Base-by-base conservation (phyloP, 2,888 invertebrate genomes). In the Luffia ferchaultella region DNA sequence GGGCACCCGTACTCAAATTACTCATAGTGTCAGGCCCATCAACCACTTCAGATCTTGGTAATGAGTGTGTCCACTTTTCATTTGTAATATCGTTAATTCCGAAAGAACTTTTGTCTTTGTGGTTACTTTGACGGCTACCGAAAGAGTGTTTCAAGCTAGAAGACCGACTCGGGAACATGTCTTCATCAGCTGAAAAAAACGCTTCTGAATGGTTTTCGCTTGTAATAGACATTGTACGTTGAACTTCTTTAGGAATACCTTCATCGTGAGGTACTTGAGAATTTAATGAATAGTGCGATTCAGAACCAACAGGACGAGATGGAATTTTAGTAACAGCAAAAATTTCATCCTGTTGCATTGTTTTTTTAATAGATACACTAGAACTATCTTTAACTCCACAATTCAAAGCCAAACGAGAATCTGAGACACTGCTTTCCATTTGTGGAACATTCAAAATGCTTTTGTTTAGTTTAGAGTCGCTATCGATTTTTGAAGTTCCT, bases 171-270 rank as follows among this genome's bases (percentile, higher is more conserved):
- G 88, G 89, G 57, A 87, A 87, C 61, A 92, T 87, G 60, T 96
- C 96, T 74, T 97, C 96, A 64, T 96, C 96, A 0, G 96, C 96
- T 0, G 96, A 96, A 68, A 94, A 96, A 75, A 96, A 97, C 49
- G 93, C 91, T 73, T 96, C 96, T 0, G 94, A 94, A 61, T 93
- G 94, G 70, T 95, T 95, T 70, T 95, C 95, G 53, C 94, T 94
- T 1, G 93, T 93, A 67, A 95, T 89, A 0, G 95, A 95, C 64
- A 93, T 90, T 0, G 95, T 94, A 60, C 95, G 85, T 71, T 93
- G 93, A 0, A 90, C 90, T 72, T 89, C 89, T 60, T 87, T 86
- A 30, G 85, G 80, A 3, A 87, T 58, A 20, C 76, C 71, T 55
- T 89, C 89, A 46, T 89, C 90, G 1, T 86, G 85, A 42, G 85